These are phyloP conservation scores for Corythaeola cristata DNA, from an alignment of 2,113 vertebrate genomes.

Conservation along the genomic window DNA sequence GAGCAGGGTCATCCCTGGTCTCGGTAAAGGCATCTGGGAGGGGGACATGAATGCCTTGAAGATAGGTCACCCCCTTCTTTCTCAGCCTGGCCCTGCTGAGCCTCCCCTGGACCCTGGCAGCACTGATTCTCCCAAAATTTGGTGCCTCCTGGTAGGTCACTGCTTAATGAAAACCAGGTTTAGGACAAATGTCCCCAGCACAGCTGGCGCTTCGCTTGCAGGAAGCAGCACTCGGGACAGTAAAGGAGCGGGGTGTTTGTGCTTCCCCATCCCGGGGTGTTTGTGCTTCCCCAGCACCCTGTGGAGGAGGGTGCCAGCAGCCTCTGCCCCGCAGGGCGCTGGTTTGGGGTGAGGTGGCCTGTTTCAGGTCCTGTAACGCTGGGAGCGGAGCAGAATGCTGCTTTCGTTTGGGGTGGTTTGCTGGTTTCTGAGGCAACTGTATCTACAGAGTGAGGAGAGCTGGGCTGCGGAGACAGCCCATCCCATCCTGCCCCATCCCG, in stretches of 20 bases:
- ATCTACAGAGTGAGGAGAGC: not conserved
- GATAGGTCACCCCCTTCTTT: not conserved
- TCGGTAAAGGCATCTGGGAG: not conserved
- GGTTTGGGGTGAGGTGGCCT: not conserved
- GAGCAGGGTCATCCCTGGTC: conserved; percentile 9
- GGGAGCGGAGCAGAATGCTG: not conserved
- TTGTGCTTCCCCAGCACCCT: not conserved
- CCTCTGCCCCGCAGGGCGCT: not conserved
- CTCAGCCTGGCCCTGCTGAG: not conserved
- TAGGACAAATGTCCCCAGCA: not conserved
- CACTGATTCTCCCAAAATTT: not conserved
- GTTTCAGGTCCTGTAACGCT: not conserved
- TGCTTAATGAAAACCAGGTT: not conserved
- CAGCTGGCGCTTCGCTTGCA: fast-evolving
- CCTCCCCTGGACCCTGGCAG: not conserved
- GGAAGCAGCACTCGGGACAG: not conserved
- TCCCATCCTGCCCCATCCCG: not conserved
- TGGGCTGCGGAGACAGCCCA: not conserved
- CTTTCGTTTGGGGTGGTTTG: conserved; percentile 20
- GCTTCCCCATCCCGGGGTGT: not conserved
- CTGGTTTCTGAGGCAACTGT: conserved; percentile 27
- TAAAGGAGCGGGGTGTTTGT: not conserved
- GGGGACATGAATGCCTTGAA: not conserved
- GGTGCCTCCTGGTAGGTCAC: not conserved
- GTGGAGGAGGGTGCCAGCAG: not conserved